phyloP scores from a whole-genome alignment of 1,140 invertebrate species.

The Archivesica marissinica region DNA sequence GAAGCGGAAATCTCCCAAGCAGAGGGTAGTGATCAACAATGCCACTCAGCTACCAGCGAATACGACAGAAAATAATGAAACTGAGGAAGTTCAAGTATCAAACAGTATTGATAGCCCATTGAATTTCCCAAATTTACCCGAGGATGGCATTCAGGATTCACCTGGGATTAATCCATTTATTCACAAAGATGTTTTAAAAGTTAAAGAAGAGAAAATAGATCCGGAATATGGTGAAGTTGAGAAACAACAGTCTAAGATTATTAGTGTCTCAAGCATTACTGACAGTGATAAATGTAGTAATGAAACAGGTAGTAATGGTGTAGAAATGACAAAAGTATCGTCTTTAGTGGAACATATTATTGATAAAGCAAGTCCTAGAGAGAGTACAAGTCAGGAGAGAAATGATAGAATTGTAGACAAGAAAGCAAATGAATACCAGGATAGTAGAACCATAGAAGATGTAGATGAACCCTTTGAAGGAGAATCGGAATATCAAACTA shows the following conservation, averaged over 20 bases:
- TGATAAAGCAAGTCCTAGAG: conserved; percentile 34
- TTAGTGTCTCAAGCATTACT: background rate
- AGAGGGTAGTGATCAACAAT: background rate
- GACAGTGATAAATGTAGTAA: background rate
- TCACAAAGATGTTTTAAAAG: conserved; percentile 27
- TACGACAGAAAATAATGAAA: background rate
- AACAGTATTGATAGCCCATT: background rate
- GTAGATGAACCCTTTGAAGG: too few relatives aligned
- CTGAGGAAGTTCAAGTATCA: background rate
- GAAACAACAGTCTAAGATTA: conserved; percentile 28
- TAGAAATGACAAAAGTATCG: background rate
- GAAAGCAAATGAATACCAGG: background rate
- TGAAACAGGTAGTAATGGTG: background rate
- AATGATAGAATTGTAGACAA: background rate
- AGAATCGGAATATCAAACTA: background rate
- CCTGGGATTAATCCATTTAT: conserved; percentile 33
- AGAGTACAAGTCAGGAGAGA: background rate
- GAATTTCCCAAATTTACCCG: background rate
- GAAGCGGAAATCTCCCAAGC: background rate
- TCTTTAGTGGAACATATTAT: conserved; percentile 27
- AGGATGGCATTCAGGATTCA: background rate
- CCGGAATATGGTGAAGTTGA: conserved; percentile 41
- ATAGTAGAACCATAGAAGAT: too few relatives aligned
- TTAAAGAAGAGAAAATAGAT: conserved; percentile 44
- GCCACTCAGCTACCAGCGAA: background rate